phyloP scores from a whole-genome alignment of 2,888 invertebrate species.

The Pyralis farinalis region DNA sequence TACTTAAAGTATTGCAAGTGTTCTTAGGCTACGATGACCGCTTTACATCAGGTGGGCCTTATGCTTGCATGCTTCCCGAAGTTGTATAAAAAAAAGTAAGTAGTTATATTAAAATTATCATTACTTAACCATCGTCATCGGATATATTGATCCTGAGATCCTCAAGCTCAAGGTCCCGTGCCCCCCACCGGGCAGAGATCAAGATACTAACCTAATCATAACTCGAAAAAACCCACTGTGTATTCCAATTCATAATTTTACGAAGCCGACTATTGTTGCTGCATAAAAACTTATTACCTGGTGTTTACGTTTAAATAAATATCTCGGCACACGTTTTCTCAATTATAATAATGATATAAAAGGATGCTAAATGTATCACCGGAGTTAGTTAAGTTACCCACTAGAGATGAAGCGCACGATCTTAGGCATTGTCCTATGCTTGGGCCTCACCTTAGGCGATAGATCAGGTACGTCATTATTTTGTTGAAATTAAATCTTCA shows the following conservation, averaged over 20 bases:
- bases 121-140: too few relatives aligned
- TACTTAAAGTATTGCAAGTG: too few relatives aligned
- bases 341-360: conserved; percentile 59
- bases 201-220: conserved; percentile 4
- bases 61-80: too few relatives aligned
- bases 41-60: too few relatives aligned
- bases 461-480: conserved; percentile 37
- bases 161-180: background rate
- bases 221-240: conserved; percentile 7
- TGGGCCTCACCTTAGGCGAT: conserved; percentile 29
- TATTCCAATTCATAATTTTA: conserved; percentile 10
- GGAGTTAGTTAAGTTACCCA: conserved; percentile 38
- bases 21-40: too few relatives aligned
- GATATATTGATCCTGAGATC: too few relatives aligned
- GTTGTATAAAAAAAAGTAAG: too few relatives aligned
- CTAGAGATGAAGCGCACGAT: conserved; percentile 48
- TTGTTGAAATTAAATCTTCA: too few relatives aligned
- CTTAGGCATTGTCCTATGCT: conserved; percentile 33
- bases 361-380: conserved; percentile 41
- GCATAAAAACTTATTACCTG: conserved; percentile 31
- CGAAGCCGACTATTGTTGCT: conserved; percentile 3
- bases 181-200: conserved; percentile 1
- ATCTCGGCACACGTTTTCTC: conserved; percentile 41
- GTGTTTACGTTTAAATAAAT: conserved; percentile 43
- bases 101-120: too few relatives aligned